Evolutionary conservation across 2,888 invertebrate genomes (phyloP).

Genomic region (Bembecia ichneumoniformis): DNA sequence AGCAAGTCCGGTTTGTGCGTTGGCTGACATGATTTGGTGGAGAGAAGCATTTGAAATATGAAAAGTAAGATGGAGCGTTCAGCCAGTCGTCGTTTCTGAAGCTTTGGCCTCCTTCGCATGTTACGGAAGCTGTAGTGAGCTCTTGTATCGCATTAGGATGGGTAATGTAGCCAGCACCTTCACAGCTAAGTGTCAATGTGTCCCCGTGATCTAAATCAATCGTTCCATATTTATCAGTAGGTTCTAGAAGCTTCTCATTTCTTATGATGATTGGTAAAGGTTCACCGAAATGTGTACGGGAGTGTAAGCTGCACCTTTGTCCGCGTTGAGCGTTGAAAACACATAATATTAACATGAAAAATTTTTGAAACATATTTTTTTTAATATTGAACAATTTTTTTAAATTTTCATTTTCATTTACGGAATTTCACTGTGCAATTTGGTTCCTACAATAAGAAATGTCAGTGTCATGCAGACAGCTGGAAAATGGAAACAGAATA

Average conservation of each 20-base stretch:
- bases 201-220: slow-evolving; percentile 40
- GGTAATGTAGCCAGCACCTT: slow-evolving; percentile 26
- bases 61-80: slow-evolving; percentile 29
- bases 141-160: slow-evolving; percentile 31
- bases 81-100: slow-evolving; percentile 50
- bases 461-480: no score
- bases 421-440: background rate
- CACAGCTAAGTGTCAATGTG: slow-evolving; percentile 42
- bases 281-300: slow-evolving; percentile 40
- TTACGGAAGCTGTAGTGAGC: slow-evolving; percentile 29
- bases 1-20: slow-evolving; percentile 42
- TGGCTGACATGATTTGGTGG: slow-evolving; percentile 37
- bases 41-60: slow-evolving; percentile 29
- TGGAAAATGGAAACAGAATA: no score
- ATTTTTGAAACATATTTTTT: slow-evolving; percentile 28
- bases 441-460: background rate
- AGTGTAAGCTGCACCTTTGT: slow-evolving; percentile 37
- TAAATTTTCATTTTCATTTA: background rate
- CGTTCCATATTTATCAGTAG: slow-evolving; percentile 39
- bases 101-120: slow-evolving; percentile 36
- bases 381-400: background rate
- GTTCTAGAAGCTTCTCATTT: slow-evolving; percentile 41
- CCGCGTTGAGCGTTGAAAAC: slow-evolving; percentile 31
- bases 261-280: slow-evolving; percentile 47
- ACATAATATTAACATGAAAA: slow-evolving; percentile 39